Conservation (phyloP, 2,797 vertebrate species). For the Buceros bicornis region DNA sequence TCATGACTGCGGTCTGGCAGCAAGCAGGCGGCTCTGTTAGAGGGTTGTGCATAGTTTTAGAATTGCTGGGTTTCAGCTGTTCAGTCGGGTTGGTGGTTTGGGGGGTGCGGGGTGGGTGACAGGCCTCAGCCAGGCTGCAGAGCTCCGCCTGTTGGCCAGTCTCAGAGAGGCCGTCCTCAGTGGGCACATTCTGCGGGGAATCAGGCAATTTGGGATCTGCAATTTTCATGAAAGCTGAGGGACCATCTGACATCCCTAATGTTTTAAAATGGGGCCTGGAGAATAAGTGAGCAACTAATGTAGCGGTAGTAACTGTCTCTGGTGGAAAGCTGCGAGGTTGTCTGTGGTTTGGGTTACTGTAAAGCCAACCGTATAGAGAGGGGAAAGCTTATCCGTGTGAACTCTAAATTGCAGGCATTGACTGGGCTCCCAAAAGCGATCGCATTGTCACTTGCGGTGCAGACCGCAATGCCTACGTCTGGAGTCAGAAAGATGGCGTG, state of each 20-base stretch:
- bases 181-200: background rate
- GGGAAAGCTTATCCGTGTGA: background rate
- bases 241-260: background rate
- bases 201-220: background rate
- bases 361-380: background rate
- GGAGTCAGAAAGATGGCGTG: constrained; percentile 96
- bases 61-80: background rate
- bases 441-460: constrained; percentile 98
- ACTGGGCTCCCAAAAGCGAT: constrained; percentile 98
- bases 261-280: background rate
- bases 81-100: background rate
- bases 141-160: constrained; percentile 49
- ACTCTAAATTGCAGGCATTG: constrained; percentile 85
- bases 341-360: background rate
- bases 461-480: constrained; percentile 97
- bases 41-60: background rate
- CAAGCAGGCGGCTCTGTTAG: background rate
- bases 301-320: background rate
- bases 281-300: background rate
- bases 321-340: background rate
- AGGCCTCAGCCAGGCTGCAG: background rate
- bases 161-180: background rate
- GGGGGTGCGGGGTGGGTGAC: background rate
- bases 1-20: background rate
- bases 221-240: background rate